Percentiles rank a stretch among this genome's conserved stretches.
phyloP scores from a whole-genome alignment of 1,140 invertebrate species.

The Zaprionus lachaisei region DNA sequence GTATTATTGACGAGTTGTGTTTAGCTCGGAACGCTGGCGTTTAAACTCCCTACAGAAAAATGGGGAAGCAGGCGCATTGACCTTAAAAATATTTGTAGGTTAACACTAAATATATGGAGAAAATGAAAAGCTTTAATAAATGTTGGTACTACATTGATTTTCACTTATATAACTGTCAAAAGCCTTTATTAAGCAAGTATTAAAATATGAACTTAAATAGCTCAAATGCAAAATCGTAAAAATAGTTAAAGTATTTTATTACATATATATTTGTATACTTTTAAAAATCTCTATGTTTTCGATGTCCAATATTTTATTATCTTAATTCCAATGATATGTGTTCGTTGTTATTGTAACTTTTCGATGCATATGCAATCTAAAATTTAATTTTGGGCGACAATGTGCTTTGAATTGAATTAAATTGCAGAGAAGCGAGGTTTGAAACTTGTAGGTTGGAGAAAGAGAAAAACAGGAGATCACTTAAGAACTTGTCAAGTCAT shows the following conservation, averaged over 20 bases:
- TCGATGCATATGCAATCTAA: conserved; percentile 46
- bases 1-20: conserved; percentile 21
- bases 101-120: conserved; percentile 51
- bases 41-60: conserved; percentile 17
- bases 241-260: conserved; percentile 60
- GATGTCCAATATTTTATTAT: conserved; percentile 73
- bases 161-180: conserved; percentile 57
- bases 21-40: conserved; percentile 14
- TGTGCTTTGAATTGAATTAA: conserved; percentile 1
- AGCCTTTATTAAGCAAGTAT: conserved; percentile 56
- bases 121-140: conserved; percentile 73
- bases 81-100: conserved; percentile 23
- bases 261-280: conserved; percentile 61
- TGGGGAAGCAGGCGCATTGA: conserved; percentile 21
- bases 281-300: conserved; percentile 78
- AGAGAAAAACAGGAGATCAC: conserved; percentile 10
- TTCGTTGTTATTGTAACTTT: conserved; percentile 61
- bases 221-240: conserved; percentile 51
- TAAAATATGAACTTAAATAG: conserved; percentile 57
- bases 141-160: conserved; percentile 67
- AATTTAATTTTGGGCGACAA: conserved; percentile 37
- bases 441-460: conserved; percentile 7
- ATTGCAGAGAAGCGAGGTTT: not conserved
- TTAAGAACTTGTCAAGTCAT: conserved; percentile 48
- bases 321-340: conserved; percentile 63